phyloP scores from a whole-genome alignment of 2,888 invertebrate genomes.

The Boloria selene region DNA sequence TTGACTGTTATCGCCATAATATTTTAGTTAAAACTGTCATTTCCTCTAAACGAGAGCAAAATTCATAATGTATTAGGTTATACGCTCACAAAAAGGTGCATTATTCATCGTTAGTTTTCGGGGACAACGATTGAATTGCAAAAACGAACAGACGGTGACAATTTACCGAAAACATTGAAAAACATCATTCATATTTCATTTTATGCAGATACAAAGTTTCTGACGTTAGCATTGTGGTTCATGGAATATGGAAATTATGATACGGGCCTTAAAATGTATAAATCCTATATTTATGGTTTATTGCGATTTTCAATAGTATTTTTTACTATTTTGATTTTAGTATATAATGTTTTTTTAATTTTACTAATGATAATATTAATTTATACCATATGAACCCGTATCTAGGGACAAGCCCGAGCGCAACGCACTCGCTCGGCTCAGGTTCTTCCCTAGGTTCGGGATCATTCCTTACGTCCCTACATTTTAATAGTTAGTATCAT shows the following conservation, averaged over 20 bases:
- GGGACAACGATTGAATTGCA: slow-evolving; percentile 21
- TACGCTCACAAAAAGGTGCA: background rate
- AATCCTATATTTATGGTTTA: too few species aligned
- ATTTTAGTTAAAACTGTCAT: background rate
- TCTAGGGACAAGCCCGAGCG: too few species aligned
- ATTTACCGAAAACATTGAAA: slow-evolving; percentile 24
- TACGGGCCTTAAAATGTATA: too few species aligned
- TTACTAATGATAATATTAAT: too few species aligned
- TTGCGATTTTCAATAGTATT: too few species aligned
- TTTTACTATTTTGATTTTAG: too few species aligned
- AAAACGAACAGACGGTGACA: slow-evolving; percentile 16
- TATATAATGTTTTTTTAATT: too few species aligned
- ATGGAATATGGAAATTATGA: background rate
- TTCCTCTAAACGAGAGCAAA: slow-evolving; percentile 6
- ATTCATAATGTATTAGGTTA: background rate
- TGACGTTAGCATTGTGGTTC: background rate
- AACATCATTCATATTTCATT: slow-evolving; percentile 26
- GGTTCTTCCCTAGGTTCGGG: too few species aligned
- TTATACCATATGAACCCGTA: too few species aligned
- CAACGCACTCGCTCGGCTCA: too few species aligned
- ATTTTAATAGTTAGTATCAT: too few species aligned
- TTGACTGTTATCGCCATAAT: background rate
- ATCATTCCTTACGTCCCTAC: too few species aligned
- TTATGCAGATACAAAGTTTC: slow-evolving; percentile 17
- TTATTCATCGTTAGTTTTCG: slow-evolving; percentile 18